phyloP scores from a whole-genome alignment of 2,797 vertebrate species.

The Brotula barbata region DNA sequence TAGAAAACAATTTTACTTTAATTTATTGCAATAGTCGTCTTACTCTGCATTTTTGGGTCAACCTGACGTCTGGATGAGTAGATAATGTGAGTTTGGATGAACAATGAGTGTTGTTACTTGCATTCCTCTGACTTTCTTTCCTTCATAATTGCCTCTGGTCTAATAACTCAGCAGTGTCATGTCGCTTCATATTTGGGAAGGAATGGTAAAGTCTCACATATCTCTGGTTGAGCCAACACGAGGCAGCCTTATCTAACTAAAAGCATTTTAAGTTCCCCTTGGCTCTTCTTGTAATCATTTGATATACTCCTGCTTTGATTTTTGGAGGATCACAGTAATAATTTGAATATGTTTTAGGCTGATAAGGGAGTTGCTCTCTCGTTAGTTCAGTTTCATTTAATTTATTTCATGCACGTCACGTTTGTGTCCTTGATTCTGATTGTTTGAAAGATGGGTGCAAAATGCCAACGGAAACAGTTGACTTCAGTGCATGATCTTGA shows the following conservation, averaged over 20 bases:
- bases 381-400: not conserved
- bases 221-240: slow-evolving; percentile 32
- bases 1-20: no score
- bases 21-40: not conserved
- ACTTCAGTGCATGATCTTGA: no score
- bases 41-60: no score
- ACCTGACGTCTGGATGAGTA: not conserved
- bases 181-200: slow-evolving; percentile 13
- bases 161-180: not conserved
- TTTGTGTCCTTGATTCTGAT: no score
- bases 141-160: not conserved
- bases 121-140: not conserved
- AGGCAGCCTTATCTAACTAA: slow-evolving; percentile 18
- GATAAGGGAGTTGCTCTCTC: not conserved
- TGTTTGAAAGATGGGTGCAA: no score
- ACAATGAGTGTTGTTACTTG: not conserved
- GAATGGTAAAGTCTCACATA: not conserved
- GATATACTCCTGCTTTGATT: not conserved
- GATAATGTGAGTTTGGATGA: not conserved
- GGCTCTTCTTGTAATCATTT: slow-evolving; percentile 13
- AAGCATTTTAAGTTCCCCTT: slow-evolving; percentile 13
- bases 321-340: not conserved
- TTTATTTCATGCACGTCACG: no score
- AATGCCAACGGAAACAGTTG: no score
- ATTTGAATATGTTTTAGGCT: no score